Base-by-base conservation (phyloP, 1,140 invertebrate genomes). In the Heliconius congener region DNA sequence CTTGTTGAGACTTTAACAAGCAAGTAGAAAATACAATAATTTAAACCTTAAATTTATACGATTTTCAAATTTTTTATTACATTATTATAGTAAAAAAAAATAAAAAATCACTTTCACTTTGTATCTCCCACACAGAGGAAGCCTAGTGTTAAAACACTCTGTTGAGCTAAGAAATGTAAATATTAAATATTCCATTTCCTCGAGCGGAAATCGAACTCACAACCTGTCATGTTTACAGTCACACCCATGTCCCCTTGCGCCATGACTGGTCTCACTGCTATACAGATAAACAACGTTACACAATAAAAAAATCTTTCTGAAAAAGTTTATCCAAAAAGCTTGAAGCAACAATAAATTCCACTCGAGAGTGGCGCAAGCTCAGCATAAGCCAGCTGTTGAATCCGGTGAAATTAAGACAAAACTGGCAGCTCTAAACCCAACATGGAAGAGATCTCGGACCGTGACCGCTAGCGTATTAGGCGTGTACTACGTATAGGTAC, bases 401-500 rank as follows among this genome's bases (percentile, higher is more conserved):
- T 73, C 77, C 72, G 72, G 71, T 3, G 16, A 73, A 74, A 73
- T 50, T 78, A 78, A 73, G 72, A 71, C 72, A 71, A 78, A 78
- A 78, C 77, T 74, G 77, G 73, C 76, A 73, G 57, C 78, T 77
- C 42, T 71, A 74, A 74, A 30, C 71, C 52, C 75, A 74, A 73
- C 72, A 78, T 78, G 77, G 77, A 60, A 74, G 70, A 34, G 76
- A 50, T 78, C 76, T 81, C 39, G 66, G 66, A 77, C 76, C 80
- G 77, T 75, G 80, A 81, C 80, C 80, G 76, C 80, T 75, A 81
- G 37, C 80, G 39, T 74, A 66, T 55, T 77, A 46, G 76, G 60
- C 46, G 39, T 8, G 34, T 46, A 71, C 73, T 8, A 46, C 42
- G 71, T 71, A 39, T 66, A 66, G 23, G 11, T 46, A 11, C 39